A percentile compares a stretch with the other conserved stretches of the same genome.
These are phyloP conservation scores for Galagoides demidoff DNA, from an alignment of 2,797 vertebrate species.

Conservation along the genomic window DNA sequence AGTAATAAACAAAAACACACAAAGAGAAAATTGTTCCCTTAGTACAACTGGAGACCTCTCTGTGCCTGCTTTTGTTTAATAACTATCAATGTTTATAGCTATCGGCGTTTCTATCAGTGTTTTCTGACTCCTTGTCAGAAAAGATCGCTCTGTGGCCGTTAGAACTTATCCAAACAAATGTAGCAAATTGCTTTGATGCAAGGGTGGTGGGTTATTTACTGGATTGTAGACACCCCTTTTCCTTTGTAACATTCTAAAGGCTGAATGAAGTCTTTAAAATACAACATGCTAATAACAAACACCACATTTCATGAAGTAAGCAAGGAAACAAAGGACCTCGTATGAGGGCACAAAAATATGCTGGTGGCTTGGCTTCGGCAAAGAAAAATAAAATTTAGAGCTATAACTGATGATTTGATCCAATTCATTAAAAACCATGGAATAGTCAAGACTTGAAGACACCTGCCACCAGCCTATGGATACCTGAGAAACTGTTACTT, in stretches of 20 bases:
- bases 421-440: constrained; percentile 65
- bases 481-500: constrained; percentile 54
- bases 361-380: constrained; percentile 66
- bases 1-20: constrained; percentile 73
- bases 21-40: constrained; percentile 69
- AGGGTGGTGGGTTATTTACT: constrained; percentile 62
- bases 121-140: constrained; percentile 67
- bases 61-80: constrained; percentile 77
- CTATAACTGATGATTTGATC: constrained; percentile 64
- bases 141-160: background rate
- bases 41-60: background rate
- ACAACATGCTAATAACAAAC: constrained; percentile 72
- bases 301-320: constrained; percentile 78
- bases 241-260: constrained; percentile 65
- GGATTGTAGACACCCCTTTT: constrained; percentile 54
- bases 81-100: constrained; percentile 71
- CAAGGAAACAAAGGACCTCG: constrained; percentile 74
- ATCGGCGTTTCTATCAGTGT: constrained; percentile 71
- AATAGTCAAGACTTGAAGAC: constrained; percentile 56
- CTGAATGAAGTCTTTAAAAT: constrained; percentile 72
- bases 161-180: constrained; percentile 15
- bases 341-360: background rate
- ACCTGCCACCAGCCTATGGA: constrained; percentile 55
- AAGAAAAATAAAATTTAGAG: constrained; percentile 62
- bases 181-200: constrained; percentile 61